Base-by-base conservation (phyloP, 2,888 invertebrate genomes). In the Calameuta pallipes region DNA sequence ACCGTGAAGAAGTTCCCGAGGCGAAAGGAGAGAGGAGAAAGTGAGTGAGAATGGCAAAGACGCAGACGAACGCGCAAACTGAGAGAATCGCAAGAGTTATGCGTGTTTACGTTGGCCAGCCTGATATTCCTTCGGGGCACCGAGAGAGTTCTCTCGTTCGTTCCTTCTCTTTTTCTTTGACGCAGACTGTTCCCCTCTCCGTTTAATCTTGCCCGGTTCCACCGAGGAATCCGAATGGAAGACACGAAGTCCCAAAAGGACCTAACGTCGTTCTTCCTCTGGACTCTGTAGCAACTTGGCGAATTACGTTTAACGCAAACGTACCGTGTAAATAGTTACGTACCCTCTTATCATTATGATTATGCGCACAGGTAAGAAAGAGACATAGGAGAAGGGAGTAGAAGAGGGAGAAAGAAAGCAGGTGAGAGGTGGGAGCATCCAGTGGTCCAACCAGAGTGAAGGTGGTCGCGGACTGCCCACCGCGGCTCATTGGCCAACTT, bases 401-500 rank as follows among this genome's bases (percentile, higher is more conserved):
- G 69, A 36, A 23, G 69, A 75, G 41, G n/a, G 36, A 56, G 71
- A 75, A 68, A 34, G 70, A 33, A 75, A 78, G 74, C 69, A 75
- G 69, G 77, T 76, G 82, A 79, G 83, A 80, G 83, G 85, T 84
- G 86, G 85, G 85, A 86, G 87, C 85, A 85, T 86, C 87, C 85
- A 82, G 86, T 87, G 86, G 87, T 88, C 89, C 89, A 88, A 87
- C 87, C 87, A 87, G 86, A 85, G 83, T 81, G 86, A 88, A 86
- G 87, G 88, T 85, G 85, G 85, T 84, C 84, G 87, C 82, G 89
- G 88, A 89, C 90, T 88, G 89, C 90, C 89, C 89, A 90, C 89
- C 81, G 88, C 86, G 89, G 88, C 90, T 88, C 88, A 90, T 90
- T 90, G 90, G 90, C 86, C 88, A 84, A 88, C 86, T 86, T 86